Evolutionary conservation across 2,888 invertebrate genomes (phyloP), one percentile per base, ranked within the genome.

Genomic region (Cecidostiba fungosa): DNA sequence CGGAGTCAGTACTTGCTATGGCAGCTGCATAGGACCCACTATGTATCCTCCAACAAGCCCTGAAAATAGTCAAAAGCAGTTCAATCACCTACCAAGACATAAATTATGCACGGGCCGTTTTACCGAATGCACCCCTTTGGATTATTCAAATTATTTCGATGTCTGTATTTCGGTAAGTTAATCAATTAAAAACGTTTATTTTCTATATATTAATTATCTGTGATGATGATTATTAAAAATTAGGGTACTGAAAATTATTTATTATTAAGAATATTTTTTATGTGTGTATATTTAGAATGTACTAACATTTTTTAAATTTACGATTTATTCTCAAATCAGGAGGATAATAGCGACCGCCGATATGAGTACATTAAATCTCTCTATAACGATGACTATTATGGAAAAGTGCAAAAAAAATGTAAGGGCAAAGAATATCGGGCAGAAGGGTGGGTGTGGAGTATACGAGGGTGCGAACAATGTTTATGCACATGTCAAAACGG

Each of bases 401-500:
- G 97, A 0, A 93, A 95, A 26, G 94, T 89, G 62, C 54, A 78
- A 66, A 59, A 77, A 6, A 88, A 87, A 0, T 93, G 93, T 74
- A 81, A 83, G 6, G 87, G 86, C 3, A 90, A 39, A 1, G 19
- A 43, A 6, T 36, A 36, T 36, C 36, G 6, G 36, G 36, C 36
- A 6, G 4, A 36, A 36, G 36, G 36, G 36, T 36, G 6, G 36
- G 0, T 36, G 6, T 36, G 69, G 69, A 4, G 8, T 29, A 0
- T 4, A n/a, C 12, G 39, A 3, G 0, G 19, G 36, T 88, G 0
- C 92, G 96, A 98, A 97, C 93, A 47, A 47, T 98, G 98, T 93
- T 96, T 98, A 94, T 98, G 98, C 90, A 94, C 97, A 59, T 98
- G 98, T 93, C 98, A 98, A 92, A 97, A 97, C 91, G 90, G 94